Base-by-base conservation (phyloP, 2,797 vertebrate genomes). In the Oryzias dopingdopingensis region DNA sequence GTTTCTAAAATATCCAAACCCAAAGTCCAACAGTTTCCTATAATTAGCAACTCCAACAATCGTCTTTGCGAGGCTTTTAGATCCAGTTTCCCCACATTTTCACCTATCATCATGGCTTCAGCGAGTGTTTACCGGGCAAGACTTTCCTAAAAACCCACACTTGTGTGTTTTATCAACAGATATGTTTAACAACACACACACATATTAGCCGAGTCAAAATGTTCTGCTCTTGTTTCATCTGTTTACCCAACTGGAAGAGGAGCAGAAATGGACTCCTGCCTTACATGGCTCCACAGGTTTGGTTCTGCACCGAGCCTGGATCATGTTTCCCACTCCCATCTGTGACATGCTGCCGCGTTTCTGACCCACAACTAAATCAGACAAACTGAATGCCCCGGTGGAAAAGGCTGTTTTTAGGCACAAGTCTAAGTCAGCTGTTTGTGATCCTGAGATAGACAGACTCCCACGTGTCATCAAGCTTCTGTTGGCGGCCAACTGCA, bases 131-230 rank as follows among this genome's bases (percentile, higher is more conserved):
- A 45, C 43, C 18, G 7, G 40, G 13, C 1, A 67, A 57, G 26
- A 32, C 17, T 62, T 37, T 16, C 56, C 32, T 2, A 6, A 50
- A 68, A 67, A 42, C 42, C 62, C 42, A 8, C 49, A 23, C 1
- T 32, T 77, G 68, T 79, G 41, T 74, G 50, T 62, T 76, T 54
- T 59, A 65, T 57, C 52, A 59, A 29, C 68, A 75, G 56, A 76
- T 79, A 57, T 62, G 43, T 70, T 56, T 40, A 23, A 42, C 54
- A 43, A 74, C 49, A 42, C 48, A n/a, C 4, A 1, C 42, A 61
- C 48, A 70, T 32, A 52, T 61, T 48, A 29, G 48, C 68, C 16
- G 14, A 47, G 48, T 79, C 51, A 42, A 29, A 52, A 62, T 46
- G 29, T 52, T 53, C 64, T 17, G 20, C 20, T 52, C 60, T 55